A percentile compares a stretch with the other conserved stretches of the same genome.
Evolutionary conservation across 2,888 invertebrate species (phyloP).

Genomic region (Hecatera dysodea): DNA sequence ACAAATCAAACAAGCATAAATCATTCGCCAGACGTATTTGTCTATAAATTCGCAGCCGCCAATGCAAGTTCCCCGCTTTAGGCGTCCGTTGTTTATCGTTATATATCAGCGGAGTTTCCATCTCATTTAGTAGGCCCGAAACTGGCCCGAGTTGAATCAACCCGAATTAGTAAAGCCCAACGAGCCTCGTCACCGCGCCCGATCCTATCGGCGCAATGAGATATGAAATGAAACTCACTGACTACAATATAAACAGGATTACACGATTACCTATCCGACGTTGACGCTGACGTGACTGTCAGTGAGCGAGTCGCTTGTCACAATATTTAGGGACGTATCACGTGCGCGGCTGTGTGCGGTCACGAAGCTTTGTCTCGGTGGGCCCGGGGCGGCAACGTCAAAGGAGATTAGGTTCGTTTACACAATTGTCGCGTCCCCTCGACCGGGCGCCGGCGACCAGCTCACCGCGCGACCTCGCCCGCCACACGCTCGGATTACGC

Average conservation of each 20-base stretch:
- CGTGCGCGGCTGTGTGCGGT: conserved; percentile 69
- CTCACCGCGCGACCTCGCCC: conserved; percentile 60
- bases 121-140: conserved; percentile 78
- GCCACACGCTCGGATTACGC: conserved; percentile 72
- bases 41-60: conserved; percentile 49
- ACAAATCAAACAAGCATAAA: conserved; percentile 50
- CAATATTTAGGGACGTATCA: conserved; percentile 67
- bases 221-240: conserved; percentile 80
- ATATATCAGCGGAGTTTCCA: conserved; percentile 82
- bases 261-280: conserved; percentile 56
- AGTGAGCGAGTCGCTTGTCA: conserved; percentile 61
- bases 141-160: conserved; percentile 66
- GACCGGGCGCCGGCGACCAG: conserved; percentile 55
- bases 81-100: conserved; percentile 71
- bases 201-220: conserved; percentile 81
- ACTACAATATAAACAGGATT: conserved; percentile 67
- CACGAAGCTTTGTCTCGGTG: conserved; percentile 73
- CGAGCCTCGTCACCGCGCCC: conserved; percentile 72
- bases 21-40: conserved; percentile 51
- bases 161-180: conserved; percentile 71
- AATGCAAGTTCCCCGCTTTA: conserved; percentile 51
- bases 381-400: conserved; percentile 77
- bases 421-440: conserved; percentile 75
- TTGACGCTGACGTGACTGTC: conserved; percentile 50
- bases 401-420: conserved; percentile 88